A percentile compares a stretch with the other conserved stretches of the same genome.
phyloP scores from a whole-genome alignment of 2,113 vertebrate genomes.

The Ranitomeya variabilis region DNA sequence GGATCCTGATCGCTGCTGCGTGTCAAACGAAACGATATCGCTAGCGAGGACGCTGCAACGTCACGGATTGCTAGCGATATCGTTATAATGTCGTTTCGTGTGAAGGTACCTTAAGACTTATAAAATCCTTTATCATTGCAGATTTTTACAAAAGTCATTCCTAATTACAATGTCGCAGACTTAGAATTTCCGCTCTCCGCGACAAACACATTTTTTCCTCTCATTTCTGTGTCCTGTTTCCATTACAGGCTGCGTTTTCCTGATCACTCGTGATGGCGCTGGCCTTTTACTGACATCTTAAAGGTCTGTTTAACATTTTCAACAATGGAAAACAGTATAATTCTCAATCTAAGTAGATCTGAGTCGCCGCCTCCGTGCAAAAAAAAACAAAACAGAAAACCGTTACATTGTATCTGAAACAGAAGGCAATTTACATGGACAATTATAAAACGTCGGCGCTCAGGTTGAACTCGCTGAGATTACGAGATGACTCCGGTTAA shows the following conservation, averaged over 20 bases:
- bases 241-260: constrained; percentile 28
- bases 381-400: not conserved
- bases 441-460: constrained; percentile 64
- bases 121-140: not conserved
- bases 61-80: no score
- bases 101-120: no score
- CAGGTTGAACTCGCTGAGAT: constrained; percentile 9
- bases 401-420: constrained; percentile 70
- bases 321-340: constrained; percentile 61
- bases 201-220: constrained; percentile 38
- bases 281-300: constrained; percentile 55
- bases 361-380: constrained; percentile 64
- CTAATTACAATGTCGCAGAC: not conserved
- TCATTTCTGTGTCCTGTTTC: constrained; percentile 45
- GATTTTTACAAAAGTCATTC: not conserved
- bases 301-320: constrained; percentile 68
- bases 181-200: not conserved
- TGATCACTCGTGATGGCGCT: constrained; percentile 26
- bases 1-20: no score
- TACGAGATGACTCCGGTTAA: not conserved
- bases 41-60: no score
- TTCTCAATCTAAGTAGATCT: constrained; percentile 65
- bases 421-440: constrained; percentile 77
- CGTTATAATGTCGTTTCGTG: no score
- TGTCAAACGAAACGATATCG: no score